Evolutionary conservation across 2,113 vertebrate genomes (phyloP).

Genomic region (Notarius lentiginosus): DNA sequence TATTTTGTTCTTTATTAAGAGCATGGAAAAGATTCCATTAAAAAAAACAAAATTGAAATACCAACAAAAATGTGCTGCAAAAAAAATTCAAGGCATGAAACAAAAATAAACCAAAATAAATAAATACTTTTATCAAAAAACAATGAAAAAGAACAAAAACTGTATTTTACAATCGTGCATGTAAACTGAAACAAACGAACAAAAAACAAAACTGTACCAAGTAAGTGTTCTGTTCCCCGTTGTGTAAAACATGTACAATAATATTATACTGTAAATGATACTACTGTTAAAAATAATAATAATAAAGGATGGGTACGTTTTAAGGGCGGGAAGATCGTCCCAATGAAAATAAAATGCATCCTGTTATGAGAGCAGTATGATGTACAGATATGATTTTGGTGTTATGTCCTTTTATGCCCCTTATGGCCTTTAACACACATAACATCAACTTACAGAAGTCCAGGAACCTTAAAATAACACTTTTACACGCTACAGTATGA

Average conservation of each 20-base stretch:
- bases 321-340: background rate
- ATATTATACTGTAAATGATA: constrained; percentile 34
- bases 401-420: constrained; percentile 17
- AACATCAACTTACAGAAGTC: constrained; percentile 12
- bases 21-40: constrained; percentile 45
- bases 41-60: constrained; percentile 50
- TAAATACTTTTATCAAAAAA: constrained; percentile 50
- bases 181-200: constrained; percentile 66
- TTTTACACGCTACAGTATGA: constrained; percentile 45
- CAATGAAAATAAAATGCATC: background rate
- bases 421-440: constrained; percentile 26
- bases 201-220: constrained; percentile 75
- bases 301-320: constrained; percentile 31
- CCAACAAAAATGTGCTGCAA: constrained; percentile 12
- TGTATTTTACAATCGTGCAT: constrained; percentile 73
- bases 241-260: constrained; percentile 56
- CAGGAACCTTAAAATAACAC: constrained; percentile 59
- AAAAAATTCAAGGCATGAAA: constrained; percentile 30
- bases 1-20: constrained; percentile 55
- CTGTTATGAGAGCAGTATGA: constrained; percentile 64
- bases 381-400: constrained; percentile 45
- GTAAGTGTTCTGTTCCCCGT: constrained; percentile 69
- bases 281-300: constrained; percentile 51
- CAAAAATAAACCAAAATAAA: constrained; percentile 50
- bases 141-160: constrained; percentile 68